Evolutionary conservation across 2,113 vertebrate genomes (phyloP).

Genomic region (Nerophis ophidion): DNA sequence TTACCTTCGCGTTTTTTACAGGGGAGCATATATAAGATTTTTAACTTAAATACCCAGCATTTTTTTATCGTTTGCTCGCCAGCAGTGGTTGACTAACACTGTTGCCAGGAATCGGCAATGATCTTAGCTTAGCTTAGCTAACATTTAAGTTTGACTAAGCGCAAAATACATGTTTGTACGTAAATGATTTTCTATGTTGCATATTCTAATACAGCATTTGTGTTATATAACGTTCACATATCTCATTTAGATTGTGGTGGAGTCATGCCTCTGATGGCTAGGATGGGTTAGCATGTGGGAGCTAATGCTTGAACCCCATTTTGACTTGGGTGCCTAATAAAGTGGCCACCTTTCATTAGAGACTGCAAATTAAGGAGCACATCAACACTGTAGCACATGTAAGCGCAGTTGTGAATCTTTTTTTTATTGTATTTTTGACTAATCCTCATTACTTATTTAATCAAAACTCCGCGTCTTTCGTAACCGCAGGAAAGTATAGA

Average conservation of each 20-base stretch:
- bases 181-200: neutral
- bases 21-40: neutral
- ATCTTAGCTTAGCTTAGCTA: slow-evolving; percentile 19
- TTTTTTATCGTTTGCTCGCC: neutral
- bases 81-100: slow-evolving; percentile 15
- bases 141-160: slow-evolving; percentile 7
- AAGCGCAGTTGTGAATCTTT: too few species aligned
- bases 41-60: fast-evolving
- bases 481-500: too few species aligned
- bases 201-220: fast-evolving
- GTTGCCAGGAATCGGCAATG: slow-evolving; percentile 40
- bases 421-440: too few species aligned
- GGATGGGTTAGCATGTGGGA: slow-evolving; percentile 18
- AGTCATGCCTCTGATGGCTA: slow-evolving; percentile 19
- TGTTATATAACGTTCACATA: fast-evolving
- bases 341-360: too few species aligned
- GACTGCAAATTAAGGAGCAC: too few species aligned
- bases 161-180: fast-evolving
- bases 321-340: slow-evolving; percentile 17
- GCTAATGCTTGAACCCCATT: slow-evolving; percentile 23
- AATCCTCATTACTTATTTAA: too few species aligned
- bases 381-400: neutral
- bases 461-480: too few species aligned
- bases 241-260: too few species aligned
- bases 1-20: neutral